Conservation (phyloP, 2,888 invertebrate genomes). For the Parnassius mnemosyne region DNA sequence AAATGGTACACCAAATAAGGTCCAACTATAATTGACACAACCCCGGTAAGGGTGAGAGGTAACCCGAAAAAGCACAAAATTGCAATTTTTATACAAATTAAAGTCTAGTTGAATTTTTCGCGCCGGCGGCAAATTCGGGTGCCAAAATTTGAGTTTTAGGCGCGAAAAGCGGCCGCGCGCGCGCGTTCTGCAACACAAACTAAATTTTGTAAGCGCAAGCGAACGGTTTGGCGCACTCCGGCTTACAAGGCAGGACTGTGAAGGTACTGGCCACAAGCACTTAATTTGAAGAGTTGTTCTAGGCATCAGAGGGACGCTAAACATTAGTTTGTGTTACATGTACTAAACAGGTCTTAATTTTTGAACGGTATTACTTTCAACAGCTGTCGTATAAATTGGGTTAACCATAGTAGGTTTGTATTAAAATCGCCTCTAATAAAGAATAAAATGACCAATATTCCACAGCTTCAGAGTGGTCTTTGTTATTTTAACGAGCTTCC, state of each 20-base stretch:
- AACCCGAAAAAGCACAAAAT: conserved; percentile 35
- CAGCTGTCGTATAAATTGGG: conserved; percentile 10
- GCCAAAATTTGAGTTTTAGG: conserved; percentile 67
- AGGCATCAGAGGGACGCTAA: conserved; percentile 30
- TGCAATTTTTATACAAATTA: conserved; percentile 34
- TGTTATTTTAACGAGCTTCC: too few species aligned
- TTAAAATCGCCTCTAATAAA: neutral
- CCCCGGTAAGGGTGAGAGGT: conserved; percentile 35
- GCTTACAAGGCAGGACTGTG: conserved; percentile 58
- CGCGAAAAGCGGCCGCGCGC: conserved; percentile 72
- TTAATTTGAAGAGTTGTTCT: conserved; percentile 36
- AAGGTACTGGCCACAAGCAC: conserved; percentile 61
- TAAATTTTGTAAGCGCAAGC: conserved; percentile 75
- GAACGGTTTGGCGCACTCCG: conserved; percentile 54
- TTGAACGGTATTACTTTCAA: conserved; percentile 27
- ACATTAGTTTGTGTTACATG: conserved; percentile 27
- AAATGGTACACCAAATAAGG: conserved; percentile 31
- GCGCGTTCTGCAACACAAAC: conserved; percentile 70
- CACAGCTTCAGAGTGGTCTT: too few species aligned
- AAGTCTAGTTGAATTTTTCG: conserved; percentile 30
- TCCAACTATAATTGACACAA: conserved; percentile 44
- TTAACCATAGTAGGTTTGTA: neutral
- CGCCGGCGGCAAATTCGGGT: conserved; percentile 42
- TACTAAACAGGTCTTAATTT: conserved; percentile 28
- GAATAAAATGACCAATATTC: neutral